These are phyloP conservation scores for Notarius quadriscutis DNA, from an alignment of 2,113 vertebrate genomes.

Conservation along the genomic window DNA sequence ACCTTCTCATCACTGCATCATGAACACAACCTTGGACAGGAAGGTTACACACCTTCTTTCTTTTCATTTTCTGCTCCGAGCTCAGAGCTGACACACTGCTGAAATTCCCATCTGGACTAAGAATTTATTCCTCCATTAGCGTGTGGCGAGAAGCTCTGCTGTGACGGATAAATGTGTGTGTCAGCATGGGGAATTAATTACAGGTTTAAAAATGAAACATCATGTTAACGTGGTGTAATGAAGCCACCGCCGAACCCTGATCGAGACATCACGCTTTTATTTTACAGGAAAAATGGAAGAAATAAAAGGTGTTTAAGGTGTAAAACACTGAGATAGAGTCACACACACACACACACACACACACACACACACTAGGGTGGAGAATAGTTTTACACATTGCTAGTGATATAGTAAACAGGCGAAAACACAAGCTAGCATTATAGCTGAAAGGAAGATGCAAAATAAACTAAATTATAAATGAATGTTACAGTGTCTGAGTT, in stretches of 20 bases:
- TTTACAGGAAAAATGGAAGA: not conserved
- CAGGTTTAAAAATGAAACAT: constrained; percentile 10
- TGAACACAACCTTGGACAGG: too few species aligned
- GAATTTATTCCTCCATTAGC: not conserved
- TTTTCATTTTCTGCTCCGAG: not conserved
- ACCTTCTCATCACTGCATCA: not conserved
- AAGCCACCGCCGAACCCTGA: not conserved
- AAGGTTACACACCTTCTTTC: not conserved
- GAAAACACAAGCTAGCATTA: not conserved
- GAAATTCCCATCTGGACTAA: not conserved
- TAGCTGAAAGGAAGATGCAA: not conserved
- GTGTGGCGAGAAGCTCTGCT: not conserved
- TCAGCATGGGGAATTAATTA: not conserved
- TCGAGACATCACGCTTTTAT: not conserved
- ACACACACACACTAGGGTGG: not conserved
- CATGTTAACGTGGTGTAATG: not conserved
- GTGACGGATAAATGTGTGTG: not conserved
- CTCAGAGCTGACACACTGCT: not conserved
- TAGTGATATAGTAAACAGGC: too few species aligned
- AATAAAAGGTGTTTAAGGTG: not conserved
- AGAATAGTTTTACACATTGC: too few species aligned
- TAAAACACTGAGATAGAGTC: not conserved
- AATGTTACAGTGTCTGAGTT: not conserved
- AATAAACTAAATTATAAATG: not conserved
- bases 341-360: not conserved